Conservation (phyloP, 1,140 invertebrate species). For the Varroa destructor region DNA sequence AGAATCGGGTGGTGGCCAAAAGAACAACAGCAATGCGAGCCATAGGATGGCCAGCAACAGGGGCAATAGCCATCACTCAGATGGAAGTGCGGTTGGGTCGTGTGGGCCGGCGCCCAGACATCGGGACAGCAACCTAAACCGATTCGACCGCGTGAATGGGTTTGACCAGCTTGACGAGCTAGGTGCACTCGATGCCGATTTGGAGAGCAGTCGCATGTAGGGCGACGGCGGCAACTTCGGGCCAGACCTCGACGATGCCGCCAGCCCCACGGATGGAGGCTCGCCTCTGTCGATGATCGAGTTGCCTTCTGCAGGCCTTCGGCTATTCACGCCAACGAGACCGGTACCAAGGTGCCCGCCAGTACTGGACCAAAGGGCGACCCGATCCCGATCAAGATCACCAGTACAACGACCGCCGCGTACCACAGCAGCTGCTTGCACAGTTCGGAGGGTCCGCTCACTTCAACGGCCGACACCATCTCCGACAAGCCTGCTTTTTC, state of each 20-base stretch:
- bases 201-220: constrained; percentile 27
- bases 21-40: background rate
- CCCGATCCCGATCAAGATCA: constrained; percentile 1
- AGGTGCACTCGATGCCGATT: background rate
- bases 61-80: background rate
- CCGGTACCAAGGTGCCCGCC: background rate
- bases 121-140: background rate
- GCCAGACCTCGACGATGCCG: background rate
- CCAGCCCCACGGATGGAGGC: background rate
- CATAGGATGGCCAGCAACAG: background rate
- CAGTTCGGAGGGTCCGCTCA: constrained; percentile 10
- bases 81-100: background rate
- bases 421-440: background rate
- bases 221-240: background rate
- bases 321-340: background rate
- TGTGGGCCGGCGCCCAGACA: too few relatives aligned
- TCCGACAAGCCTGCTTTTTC: background rate
- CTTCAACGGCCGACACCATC: background rate
- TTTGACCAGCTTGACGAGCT: background rate
- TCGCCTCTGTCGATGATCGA: background rate
- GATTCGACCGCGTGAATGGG: background rate
- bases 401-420: background rate
- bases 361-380: background rate
- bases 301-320: background rate
- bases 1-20: background rate